Evolutionary conservation across 2,113 vertebrate species (phyloP).

Genomic region (Ammodramus savannarum): DNA sequence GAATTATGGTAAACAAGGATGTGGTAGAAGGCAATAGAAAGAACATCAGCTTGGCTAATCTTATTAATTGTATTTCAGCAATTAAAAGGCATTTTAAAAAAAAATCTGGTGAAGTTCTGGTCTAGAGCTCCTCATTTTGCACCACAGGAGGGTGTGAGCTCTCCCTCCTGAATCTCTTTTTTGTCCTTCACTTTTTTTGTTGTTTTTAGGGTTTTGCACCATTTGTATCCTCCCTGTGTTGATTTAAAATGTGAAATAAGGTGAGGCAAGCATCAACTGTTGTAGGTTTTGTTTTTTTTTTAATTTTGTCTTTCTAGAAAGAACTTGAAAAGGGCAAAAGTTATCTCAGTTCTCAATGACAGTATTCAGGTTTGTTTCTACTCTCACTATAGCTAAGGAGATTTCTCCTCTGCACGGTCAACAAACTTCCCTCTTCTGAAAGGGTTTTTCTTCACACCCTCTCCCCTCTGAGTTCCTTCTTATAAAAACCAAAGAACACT

Average conservation of each 20-base stretch:
- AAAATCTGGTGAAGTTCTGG: not conserved
- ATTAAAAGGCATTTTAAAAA: not conserved
- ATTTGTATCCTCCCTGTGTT: not conserved
- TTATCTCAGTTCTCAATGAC: not conserved
- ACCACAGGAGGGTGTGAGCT: not conserved
- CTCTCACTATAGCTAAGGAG: not conserved
- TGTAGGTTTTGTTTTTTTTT: too few relatives aligned
- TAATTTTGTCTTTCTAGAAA: not conserved
- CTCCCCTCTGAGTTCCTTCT: not conserved
- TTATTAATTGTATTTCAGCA: not conserved
- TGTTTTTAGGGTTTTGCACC: not conserved
- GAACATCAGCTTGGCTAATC: not conserved
- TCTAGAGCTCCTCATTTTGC: not conserved
- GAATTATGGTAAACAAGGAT: not conserved
- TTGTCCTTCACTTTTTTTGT: rapidly evolving
- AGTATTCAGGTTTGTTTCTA: not conserved
- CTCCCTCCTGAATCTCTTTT: not conserved
- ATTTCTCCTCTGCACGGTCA: not conserved
- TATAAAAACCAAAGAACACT: not conserved
- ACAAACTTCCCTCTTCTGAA: not conserved
- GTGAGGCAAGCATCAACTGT: not conserved
- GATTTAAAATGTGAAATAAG: not conserved
- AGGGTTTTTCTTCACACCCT: not conserved
- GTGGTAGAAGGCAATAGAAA: not conserved
- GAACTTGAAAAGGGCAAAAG: not conserved